Percentiles rank a stretch among this genome's conserved stretches.
Conservation (phyloP, 2,113 vertebrate genomes). For the Phylloscopus whistleri region DNA sequence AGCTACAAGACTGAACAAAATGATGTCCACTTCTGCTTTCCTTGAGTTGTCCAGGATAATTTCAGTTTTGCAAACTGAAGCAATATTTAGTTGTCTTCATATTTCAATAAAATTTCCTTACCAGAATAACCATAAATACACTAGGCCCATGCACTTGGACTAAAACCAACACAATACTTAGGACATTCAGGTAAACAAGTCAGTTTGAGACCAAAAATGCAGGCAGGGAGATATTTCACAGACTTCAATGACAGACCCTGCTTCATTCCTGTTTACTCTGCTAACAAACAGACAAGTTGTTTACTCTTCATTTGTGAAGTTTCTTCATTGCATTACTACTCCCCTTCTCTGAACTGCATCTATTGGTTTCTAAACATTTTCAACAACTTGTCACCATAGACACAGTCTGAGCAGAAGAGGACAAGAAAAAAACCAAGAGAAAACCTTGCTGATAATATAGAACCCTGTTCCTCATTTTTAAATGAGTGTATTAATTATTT, state of each 20-base stretch:
- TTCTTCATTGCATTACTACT: not conserved
- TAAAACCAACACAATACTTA: not conserved
- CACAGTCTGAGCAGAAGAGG: fast-evolving
- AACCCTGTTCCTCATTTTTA: not conserved
- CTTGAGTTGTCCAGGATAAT: not conserved
- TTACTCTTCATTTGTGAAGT: not conserved
- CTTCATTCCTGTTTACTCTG: not conserved
- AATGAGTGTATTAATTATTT: not conserved
- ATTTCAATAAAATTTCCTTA: not conserved
- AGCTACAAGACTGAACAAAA: not conserved
- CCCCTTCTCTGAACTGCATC: not conserved
- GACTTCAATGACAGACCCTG: fast-evolving
- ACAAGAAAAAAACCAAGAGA: not conserved
- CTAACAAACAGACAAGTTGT: not conserved
- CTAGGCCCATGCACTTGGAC: not conserved
- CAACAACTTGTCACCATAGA: not conserved
- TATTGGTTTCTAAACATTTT: not conserved
- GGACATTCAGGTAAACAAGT: not conserved
- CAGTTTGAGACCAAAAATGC: not conserved
- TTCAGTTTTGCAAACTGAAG: not conserved
- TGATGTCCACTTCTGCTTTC: not conserved
- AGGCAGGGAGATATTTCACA: not conserved
- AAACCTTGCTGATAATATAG: not conserved
- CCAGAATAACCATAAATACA: not conserved
- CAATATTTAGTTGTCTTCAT: not conserved